phyloP scores from a whole-genome alignment of 2,888 invertebrate species.

The Chrysolina haemoptera region DNA sequence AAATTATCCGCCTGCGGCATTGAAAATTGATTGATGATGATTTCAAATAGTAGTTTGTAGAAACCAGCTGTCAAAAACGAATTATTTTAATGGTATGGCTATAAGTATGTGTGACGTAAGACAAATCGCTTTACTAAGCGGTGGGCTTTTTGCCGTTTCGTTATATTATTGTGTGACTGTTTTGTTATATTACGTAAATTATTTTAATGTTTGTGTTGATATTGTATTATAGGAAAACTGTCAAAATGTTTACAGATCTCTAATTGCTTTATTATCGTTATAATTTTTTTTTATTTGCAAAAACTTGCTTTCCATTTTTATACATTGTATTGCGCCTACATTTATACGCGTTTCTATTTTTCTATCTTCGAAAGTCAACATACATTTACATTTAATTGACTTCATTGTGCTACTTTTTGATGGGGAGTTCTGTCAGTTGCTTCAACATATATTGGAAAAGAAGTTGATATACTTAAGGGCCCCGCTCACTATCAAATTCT shows the following conservation, averaged over 20 bases:
- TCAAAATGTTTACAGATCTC: constrained; percentile 55
- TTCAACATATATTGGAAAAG: not conserved
- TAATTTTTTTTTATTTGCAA: constrained; percentile 43
- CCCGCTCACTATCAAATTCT: too few species aligned
- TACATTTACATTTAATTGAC: not conserved
- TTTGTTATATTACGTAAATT: constrained; percentile 59
- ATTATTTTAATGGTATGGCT: constrained; percentile 32
- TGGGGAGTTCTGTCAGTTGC: not conserved
- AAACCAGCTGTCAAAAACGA: constrained; percentile 29
- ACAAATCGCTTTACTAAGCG: constrained; percentile 42
- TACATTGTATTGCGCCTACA: constrained; percentile 16
- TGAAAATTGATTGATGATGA: constrained; percentile 35
- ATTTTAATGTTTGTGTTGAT: constrained; percentile 59
- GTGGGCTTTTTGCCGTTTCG: constrained; percentile 42
- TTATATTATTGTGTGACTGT: constrained; percentile 58
- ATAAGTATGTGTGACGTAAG: constrained; percentile 31
- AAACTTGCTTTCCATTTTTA: constrained; percentile 49
- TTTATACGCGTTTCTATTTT: constrained; percentile 13
- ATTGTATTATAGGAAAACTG: constrained; percentile 55
- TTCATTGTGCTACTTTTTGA: not conserved
- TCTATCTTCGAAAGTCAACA: not conserved
- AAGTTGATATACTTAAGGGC: not conserved
- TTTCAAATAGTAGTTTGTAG: constrained; percentile 31
- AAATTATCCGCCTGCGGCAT: constrained; percentile 23
- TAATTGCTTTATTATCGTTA: constrained; percentile 52